A percentile compares a stretch with the other conserved stretches of the same genome.
Evolutionary conservation across 2,888 invertebrate genomes (phyloP).

Genomic region (Clusia tigrina): DNA sequence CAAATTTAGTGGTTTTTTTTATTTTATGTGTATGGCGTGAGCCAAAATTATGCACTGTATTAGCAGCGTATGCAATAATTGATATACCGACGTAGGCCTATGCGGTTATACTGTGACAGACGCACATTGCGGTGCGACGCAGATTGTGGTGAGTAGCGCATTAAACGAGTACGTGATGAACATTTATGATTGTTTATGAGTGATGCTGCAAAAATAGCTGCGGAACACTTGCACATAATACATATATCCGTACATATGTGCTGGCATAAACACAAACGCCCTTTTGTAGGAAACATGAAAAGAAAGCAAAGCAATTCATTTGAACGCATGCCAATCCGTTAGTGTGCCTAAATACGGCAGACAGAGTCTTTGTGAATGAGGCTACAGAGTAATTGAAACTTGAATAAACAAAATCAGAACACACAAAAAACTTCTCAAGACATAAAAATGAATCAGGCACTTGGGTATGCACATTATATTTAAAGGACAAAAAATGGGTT

Average conservation of each 20-base stretch:
- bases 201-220: conserved; percentile 16
- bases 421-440: conserved; percentile 10
- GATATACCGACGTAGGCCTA: background rate
- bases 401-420: conserved; percentile 46
- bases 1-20: no score
- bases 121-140: background rate
- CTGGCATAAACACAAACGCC: background rate
- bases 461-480: conserved; percentile 10
- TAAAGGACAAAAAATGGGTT: conserved; percentile 27
- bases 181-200: conserved; percentile 41
- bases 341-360: conserved; percentile 24
- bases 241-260: conserved; percentile 25
- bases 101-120: no score
- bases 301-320: conserved; percentile 33
- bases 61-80: background rate
- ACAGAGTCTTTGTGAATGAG: conserved; percentile 5
- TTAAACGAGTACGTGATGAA: conserved; percentile 33
- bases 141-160: conserved; percentile 2
- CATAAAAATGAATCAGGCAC: conserved; percentile 17
- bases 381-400: conserved; percentile 50
- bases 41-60: no score
- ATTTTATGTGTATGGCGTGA: no score
- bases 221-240: conserved; percentile 4
- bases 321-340: conserved; percentile 46
- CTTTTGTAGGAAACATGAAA: conserved; percentile 21